phyloP scores from a whole-genome alignment of 2,113 vertebrate species.

The Malurus alboscapulatus region DNA sequence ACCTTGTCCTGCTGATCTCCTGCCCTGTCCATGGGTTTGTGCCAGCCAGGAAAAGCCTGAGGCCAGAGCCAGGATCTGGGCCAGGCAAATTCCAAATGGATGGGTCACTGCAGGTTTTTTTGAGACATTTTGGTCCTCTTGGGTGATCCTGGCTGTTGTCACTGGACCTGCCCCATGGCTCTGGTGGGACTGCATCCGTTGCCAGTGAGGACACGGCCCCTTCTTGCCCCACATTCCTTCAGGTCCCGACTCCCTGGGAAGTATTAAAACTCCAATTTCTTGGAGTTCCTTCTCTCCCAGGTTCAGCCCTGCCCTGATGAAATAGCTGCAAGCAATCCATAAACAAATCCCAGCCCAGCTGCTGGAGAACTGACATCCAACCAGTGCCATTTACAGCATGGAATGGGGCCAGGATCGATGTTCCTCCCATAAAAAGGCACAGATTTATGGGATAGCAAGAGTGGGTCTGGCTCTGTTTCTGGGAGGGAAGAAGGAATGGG shows the following conservation, averaged over 20 bases:
- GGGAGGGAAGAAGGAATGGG: background rate
- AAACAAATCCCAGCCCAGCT: background rate
- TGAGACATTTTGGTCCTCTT: background rate
- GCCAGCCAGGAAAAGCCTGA: background rate
- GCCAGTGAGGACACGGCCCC: background rate
- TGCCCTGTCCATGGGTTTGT: background rate
- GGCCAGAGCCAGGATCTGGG: background rate
- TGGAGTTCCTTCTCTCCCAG: background rate
- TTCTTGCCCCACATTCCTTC: background rate
- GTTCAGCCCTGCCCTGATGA: background rate
- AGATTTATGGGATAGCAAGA: background rate
- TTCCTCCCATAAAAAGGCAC: background rate
- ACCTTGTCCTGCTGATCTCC: background rate
- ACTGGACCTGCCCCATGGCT: background rate
- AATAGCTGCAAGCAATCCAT: background rate
- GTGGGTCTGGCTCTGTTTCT: background rate
- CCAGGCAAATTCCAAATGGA: background rate
- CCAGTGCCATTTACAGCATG: background rate
- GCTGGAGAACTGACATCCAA: background rate
- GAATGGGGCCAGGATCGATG: background rate
- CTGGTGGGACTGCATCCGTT: background rate
- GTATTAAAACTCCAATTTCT: background rate
- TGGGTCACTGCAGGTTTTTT: background rate
- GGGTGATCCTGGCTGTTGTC: background rate
- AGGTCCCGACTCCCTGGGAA: background rate